Conservation (phyloP, 2,888 invertebrate species). For the Caenorhabditis sp. region DNA sequence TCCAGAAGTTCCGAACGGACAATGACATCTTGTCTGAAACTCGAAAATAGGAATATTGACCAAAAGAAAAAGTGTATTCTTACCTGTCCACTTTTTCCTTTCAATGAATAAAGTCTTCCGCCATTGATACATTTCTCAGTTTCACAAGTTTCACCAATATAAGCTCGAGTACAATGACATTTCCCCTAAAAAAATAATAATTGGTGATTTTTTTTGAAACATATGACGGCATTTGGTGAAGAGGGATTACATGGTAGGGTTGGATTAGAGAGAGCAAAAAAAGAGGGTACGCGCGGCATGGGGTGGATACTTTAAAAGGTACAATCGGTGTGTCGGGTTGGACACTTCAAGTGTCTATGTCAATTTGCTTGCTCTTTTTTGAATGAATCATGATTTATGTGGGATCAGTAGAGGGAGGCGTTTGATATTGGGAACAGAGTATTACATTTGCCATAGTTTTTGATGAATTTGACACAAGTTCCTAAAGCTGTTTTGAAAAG, state of each 20-base stretch:
- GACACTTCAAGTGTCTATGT: background rate
- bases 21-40: conserved; percentile 44
- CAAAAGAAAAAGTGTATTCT: background rate
- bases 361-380: background rate
- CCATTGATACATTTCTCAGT: conserved; percentile 52
- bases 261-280: no score
- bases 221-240: background rate
- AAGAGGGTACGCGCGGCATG: background rate
- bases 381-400: background rate
- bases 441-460: no score
- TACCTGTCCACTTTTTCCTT: conserved; percentile 17
- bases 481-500: no score
- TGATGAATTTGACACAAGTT: no score
- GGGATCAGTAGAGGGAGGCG: background rate
- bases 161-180: conserved; percentile 53
- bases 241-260: background rate
- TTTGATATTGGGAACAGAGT: background rate
- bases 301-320: background rate
- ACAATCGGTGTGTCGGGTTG: background rate
- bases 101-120: conserved; percentile 40
- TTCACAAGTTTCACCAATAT: conserved; percentile 50
- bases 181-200: conserved; percentile 47
- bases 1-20: conserved; percentile 53
- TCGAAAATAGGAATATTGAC: no score
- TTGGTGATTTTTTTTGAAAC: background rate